Evolutionary conservation across 2,888 invertebrate genomes (phyloP).

Genomic region (Catocala nupta): DNA sequence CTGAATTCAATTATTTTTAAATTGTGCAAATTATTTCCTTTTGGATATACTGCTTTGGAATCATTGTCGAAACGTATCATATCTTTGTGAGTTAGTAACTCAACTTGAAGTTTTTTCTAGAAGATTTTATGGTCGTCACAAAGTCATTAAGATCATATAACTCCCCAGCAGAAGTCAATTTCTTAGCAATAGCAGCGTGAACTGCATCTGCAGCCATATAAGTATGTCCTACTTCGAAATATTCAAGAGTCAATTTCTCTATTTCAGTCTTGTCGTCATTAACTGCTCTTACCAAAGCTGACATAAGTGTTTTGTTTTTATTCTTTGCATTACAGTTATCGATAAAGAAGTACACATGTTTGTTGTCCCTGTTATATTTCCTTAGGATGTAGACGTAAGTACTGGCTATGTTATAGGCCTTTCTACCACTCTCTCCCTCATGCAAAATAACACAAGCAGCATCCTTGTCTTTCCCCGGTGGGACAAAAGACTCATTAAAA

Average conservation of each 20-base stretch:
- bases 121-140: conserved; percentile 1
- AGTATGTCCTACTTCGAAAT: neutral
- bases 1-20: conserved; percentile 6
- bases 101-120: conserved; percentile 8
- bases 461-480: neutral
- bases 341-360: conserved; percentile 3
- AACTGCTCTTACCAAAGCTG: conserved; percentile 1
- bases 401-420: conserved; percentile 8
- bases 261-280: neutral
- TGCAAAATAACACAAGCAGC: conserved; percentile 10
- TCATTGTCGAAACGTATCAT: neutral
- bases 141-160: conserved; percentile 13
- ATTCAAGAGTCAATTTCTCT: neutral
- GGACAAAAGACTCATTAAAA: conserved; percentile 9
- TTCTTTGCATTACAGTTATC: conserved; percentile 16
- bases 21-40: neutral
- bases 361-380: neutral
- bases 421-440: conserved; percentile 8
- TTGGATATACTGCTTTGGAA: neutral
- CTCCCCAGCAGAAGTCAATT: neutral
- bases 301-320: too few species aligned
- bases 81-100: neutral
- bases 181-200: neutral
- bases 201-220: conserved; percentile 5
- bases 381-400: neutral